Evolutionary conservation across 2,888 invertebrate species (phyloP).

Genomic region (Agriopis leucophaearia): DNA sequence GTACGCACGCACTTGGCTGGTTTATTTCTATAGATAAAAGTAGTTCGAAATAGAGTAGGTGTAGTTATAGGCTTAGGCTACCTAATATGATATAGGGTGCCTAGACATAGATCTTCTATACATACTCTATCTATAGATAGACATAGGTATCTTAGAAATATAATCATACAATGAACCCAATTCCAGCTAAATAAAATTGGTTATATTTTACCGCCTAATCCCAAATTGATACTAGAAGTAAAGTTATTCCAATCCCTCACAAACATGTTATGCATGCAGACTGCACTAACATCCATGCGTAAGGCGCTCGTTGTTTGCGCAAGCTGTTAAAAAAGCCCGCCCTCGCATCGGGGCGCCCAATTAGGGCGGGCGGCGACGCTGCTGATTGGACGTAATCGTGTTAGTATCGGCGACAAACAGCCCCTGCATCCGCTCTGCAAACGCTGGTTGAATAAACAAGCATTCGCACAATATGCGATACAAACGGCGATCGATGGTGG

Average conservation of each 20-base stretch:
- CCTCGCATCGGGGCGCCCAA: constrained; percentile 80
- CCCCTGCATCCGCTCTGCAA: constrained; percentile 67
- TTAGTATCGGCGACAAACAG: constrained; percentile 82
- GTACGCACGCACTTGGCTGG: no score
- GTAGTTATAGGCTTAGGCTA: no score
- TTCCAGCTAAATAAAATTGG: no score
- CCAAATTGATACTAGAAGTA: not conserved
- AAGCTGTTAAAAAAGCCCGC: constrained; percentile 83
- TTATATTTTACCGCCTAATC: not conserved
- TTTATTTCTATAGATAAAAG: no score
- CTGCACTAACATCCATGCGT: constrained; percentile 36
- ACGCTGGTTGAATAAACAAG: constrained; percentile 50
- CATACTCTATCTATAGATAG: no score
- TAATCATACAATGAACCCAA: no score
- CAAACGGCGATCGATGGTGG: constrained; percentile 60
- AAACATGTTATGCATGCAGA: constrained; percentile 36
- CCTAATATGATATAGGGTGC: no score
- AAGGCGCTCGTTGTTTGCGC: constrained; percentile 67
- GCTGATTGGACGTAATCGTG: constrained; percentile 85
- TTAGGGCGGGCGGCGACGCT: constrained; percentile 82
- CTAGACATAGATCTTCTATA: no score
- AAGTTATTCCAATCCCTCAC: not conserved
- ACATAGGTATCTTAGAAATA: no score
- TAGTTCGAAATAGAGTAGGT: no score
- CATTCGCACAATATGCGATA: constrained; percentile 51